Base-by-base conservation (phyloP, 2,113 vertebrate species). In the Polypterus senegalus region DNA sequence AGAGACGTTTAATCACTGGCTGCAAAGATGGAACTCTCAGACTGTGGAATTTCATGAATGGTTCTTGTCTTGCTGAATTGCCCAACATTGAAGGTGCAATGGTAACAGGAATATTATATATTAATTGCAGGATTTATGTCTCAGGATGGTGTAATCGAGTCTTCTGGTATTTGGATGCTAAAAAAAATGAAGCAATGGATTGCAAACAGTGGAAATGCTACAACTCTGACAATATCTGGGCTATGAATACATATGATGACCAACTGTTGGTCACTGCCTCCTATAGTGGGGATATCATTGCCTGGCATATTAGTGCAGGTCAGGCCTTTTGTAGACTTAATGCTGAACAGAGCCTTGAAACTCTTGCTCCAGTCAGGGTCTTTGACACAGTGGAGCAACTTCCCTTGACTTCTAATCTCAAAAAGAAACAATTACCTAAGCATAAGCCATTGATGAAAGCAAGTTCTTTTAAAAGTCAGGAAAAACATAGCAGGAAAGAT, bases 221-320 rank as follows among this genome's bases (percentile, higher is more conserved):
- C 63, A 80, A 84, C 66, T 57, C 55, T 0, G 80, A 82, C 5
- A 78, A 84, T 1, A 51, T 84, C 69, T 66, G 72, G 48, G 73
- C 73, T 48, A 76, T 81, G 69, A 68, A 74, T 11, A 75, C 63
- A 44, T 69, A 83, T 52, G 67, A 67, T 64, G 67, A 71, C 56
- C 74, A 78, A 66, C 73, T 80, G 59, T 59, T 83, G 1, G 82
- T 68, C 45, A 82, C 80, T 1, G 64, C 76, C 4, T 80, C 78
- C 27, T 77, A 76, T 62, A 75, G 61, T 0, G 80, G 82, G 2
- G 78, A 82, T 63, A 73, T 81, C 46, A 60, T 81, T 9, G 63
- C 82, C 10, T 84, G 82, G 82, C 76, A 70, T 1, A 6, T 68
- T 11, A 54, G 49, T 60, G 62, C 63, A 2, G 10, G 72, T 4